Conservation (phyloP, 2,888 invertebrate genomes). For the Deilephila porcellus region DNA sequence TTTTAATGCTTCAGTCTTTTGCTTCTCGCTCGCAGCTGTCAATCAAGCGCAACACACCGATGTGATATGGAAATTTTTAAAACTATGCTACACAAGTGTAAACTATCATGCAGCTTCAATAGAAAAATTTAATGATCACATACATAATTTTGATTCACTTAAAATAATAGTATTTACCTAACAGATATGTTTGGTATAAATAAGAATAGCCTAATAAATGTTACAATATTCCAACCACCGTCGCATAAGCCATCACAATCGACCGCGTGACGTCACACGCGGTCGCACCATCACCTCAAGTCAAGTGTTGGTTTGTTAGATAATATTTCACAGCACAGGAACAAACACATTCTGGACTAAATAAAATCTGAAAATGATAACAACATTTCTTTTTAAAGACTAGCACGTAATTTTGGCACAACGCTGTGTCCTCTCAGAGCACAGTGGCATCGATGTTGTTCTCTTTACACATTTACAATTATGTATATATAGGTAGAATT, state of each 20-base stretch:
- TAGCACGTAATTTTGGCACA: conserved; percentile 85
- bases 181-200: conserved; percentile 32
- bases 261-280: conserved; percentile 40
- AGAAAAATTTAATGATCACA: conserved; percentile 24
- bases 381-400: conserved; percentile 81
- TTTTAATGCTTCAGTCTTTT: conserved; percentile 27
- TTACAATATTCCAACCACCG: conserved; percentile 36
- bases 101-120: conserved; percentile 25
- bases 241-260: conserved; percentile 56
- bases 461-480: conserved; percentile 58
- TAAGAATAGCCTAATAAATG: conserved; percentile 47
- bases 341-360: conserved; percentile 84
- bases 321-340: conserved; percentile 81
- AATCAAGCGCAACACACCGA: conserved; percentile 10
- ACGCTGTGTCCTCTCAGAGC: conserved; percentile 72
- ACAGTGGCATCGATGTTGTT: conserved; percentile 81
- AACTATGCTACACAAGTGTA: conserved; percentile 27
- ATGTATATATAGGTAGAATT: conserved; percentile 54
- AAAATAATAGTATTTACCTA: conserved; percentile 31
- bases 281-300: conserved; percentile 49
- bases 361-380: conserved; percentile 85
- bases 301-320: conserved; percentile 80
- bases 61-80: conserved; percentile 21
- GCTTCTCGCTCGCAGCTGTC: conserved; percentile 17
- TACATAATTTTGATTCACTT: conserved; percentile 26